phyloP scores from a whole-genome alignment of 2,888 invertebrate genomes.

The Pasiphila rectangulata region DNA sequence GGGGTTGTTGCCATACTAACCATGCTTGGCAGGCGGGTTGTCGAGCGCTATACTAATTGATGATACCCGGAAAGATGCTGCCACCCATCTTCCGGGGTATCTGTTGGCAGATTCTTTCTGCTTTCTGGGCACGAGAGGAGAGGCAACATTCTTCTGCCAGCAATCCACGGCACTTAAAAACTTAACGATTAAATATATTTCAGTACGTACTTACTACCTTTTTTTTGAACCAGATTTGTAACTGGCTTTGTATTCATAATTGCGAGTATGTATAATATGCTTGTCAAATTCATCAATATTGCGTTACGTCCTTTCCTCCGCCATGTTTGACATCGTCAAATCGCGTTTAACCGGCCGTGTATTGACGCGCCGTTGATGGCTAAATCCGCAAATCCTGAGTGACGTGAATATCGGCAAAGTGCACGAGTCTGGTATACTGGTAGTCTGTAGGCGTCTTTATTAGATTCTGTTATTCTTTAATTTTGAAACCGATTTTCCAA shows the following conservation, averaged over 20 bases:
- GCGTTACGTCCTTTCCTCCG: slow-evolving; percentile 7
- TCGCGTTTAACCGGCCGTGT: slow-evolving; percentile 26
- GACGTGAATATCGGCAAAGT: slow-evolving; percentile 41
- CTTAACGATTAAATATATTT: background rate
- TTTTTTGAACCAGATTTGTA: background rate
- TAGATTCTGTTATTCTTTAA: slow-evolving; percentile 32
- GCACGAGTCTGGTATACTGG: slow-evolving; percentile 29
- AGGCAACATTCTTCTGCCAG: too few relatives aligned
- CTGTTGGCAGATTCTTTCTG: too few relatives aligned
- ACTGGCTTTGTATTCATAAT: background rate
- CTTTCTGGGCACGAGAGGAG: too few relatives aligned
- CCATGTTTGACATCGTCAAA: slow-evolving; percentile 22
- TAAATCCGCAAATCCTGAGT: slow-evolving; percentile 64
- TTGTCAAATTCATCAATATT: background rate
- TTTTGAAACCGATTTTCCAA: slow-evolving; percentile 23
- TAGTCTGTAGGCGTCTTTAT: slow-evolving; percentile 31
- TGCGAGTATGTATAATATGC: background rate
- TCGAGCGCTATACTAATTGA: too few relatives aligned
- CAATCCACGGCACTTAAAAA: too few relatives aligned
- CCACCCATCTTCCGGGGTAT: too few relatives aligned
- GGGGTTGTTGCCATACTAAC: too few relatives aligned
- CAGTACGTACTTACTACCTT: background rate
- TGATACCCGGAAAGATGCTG: too few relatives aligned
- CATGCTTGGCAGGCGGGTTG: too few relatives aligned
- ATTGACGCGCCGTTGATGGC: slow-evolving; percentile 42